Percentiles rank a stretch among this genome's conserved stretches.
phyloP scores from a whole-genome alignment of 1,140 invertebrate species.

The Galendromus occidentalis region DNA sequence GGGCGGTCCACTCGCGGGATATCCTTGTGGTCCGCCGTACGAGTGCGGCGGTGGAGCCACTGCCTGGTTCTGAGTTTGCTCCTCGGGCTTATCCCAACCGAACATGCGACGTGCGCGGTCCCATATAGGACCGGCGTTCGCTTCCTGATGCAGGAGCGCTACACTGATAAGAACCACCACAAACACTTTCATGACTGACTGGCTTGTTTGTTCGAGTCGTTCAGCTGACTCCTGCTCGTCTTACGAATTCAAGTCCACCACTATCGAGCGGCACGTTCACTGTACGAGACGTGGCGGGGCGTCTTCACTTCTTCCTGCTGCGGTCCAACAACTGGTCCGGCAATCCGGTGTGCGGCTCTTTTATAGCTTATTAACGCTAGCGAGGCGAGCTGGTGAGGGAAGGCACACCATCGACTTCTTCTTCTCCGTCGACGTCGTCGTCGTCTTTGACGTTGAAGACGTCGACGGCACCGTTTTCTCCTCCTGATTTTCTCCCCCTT shows the following conservation, averaged over 20 bases:
- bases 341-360: not conserved
- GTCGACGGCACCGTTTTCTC: too few relatives aligned
- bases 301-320: not conserved
- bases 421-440: too few relatives aligned
- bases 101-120: not conserved
- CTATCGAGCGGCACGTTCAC: not conserved
- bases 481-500: too few relatives aligned
- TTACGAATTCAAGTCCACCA: not conserved
- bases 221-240: not conserved
- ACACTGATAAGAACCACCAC: not conserved
- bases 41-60: not conserved
- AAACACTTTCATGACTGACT: not conserved
- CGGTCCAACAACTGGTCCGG: not conserved
- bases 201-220: not conserved
- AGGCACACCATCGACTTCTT: too few relatives aligned
- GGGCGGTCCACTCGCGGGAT: not conserved
- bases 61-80: not conserved
- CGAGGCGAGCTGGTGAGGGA: not conserved
- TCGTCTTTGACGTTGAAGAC: too few relatives aligned
- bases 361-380: slow-evolving; percentile 6
- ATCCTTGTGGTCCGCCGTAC: not conserved
- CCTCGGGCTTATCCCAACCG: slow-evolving; percentile 9
- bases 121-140: not conserved
- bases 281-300: not conserved
- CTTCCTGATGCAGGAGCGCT: not conserved